phyloP scores from a whole-genome alignment of 2,113 vertebrate species.

The Odocoileus hemionus region DNA sequence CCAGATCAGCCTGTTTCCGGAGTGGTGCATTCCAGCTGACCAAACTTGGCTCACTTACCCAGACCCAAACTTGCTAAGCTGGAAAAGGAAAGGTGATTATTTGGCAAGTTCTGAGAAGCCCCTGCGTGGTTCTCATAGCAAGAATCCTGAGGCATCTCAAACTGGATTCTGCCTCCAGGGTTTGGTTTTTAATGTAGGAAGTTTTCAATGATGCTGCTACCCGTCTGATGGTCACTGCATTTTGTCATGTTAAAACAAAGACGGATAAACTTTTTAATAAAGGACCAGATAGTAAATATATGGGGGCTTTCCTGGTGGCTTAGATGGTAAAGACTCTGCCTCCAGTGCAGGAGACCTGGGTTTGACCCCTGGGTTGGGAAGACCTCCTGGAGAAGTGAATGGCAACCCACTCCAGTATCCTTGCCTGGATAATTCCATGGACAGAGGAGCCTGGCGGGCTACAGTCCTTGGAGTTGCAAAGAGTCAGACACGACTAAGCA shows the following conservation, averaged over 20 bases:
- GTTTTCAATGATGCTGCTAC: neutral
- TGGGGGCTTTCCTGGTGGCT: neutral
- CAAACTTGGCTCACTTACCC: neutral
- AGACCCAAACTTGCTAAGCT: neutral
- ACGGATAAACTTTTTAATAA: neutral
- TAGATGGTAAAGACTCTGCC: neutral
- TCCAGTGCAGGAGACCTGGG: neutral
- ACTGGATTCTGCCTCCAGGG: neutral
- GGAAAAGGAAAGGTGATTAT: neutral
- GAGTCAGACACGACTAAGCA: neutral
- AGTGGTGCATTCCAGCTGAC: neutral
- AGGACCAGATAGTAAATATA: neutral
- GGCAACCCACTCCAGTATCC: neutral
- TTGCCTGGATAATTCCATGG: neutral
- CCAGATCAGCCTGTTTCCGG: constrained; percentile 4
- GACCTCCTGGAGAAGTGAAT: neutral
- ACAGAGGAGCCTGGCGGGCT: neutral
- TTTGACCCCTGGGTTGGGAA: neutral
- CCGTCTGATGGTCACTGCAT: neutral
- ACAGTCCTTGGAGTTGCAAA: neutral
- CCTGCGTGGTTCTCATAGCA: rapidly evolving
- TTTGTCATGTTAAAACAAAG: neutral
- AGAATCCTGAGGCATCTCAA: neutral
- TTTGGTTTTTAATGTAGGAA: neutral
- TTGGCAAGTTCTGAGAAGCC: neutral